Evolutionary conservation across 2,113 vertebrate genomes (phyloP).

Genomic region (Caretta caretta): DNA sequence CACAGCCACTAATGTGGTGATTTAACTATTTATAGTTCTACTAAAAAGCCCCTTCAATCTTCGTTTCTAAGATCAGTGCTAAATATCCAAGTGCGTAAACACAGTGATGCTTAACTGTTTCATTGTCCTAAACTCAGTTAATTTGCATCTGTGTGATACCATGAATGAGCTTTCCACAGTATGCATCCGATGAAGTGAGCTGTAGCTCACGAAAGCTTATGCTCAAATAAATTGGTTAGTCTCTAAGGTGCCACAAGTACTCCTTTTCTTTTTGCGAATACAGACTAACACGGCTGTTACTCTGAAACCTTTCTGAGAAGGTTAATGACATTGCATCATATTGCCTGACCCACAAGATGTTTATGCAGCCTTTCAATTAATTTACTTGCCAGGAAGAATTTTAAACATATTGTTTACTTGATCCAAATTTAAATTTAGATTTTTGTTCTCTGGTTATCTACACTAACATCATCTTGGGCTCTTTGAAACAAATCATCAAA

Average conservation of each 20-base stretch:
- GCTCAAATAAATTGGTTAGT: no score
- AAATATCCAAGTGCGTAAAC: not conserved
- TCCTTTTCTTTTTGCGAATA: no score
- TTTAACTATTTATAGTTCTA: not conserved
- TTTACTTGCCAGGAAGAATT: not conserved
- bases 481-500: not conserved
- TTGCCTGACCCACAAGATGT: not conserved
- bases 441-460: not conserved
- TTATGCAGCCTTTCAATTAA: not conserved
- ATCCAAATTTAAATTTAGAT: not conserved
- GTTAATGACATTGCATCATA: not conserved
- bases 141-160: not conserved
- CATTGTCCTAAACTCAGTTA: rapidly evolving
- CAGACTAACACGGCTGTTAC: no score
- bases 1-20: not conserved
- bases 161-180: not conserved
- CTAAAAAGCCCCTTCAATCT: not conserved
- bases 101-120: not conserved
- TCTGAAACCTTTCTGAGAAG: not conserved
- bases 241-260: no score
- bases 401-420: not conserved
- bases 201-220: no score
- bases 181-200: no score
- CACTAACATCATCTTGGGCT: not conserved
- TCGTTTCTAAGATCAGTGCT: not conserved